phyloP scores from a whole-genome alignment of 2,888 invertebrate species.

The Eupithecia subfuscata region DNA sequence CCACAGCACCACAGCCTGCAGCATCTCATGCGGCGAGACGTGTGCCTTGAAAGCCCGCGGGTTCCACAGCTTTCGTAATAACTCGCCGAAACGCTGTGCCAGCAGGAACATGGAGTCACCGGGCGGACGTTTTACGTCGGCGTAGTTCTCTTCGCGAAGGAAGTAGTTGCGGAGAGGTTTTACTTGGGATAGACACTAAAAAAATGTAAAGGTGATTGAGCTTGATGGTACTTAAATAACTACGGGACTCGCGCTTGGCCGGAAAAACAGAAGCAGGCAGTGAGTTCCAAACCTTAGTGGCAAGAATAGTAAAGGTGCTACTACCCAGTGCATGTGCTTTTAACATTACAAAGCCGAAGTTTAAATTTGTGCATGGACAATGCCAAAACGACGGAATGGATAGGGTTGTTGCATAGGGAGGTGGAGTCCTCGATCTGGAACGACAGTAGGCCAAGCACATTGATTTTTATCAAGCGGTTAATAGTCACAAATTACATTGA shows the following conservation, averaged over 20 bases:
- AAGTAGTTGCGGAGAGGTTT: constrained; percentile 97
- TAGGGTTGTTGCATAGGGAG: not conserved
- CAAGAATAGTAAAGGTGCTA: no score
- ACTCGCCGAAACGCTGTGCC: constrained; percentile 96
- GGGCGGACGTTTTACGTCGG: constrained; percentile 94
- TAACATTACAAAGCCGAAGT: not conserved
- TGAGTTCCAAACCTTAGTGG: no score
- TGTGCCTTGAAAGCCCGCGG: constrained; percentile 99
- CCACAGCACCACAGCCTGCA: constrained; percentile 98
- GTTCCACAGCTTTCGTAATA: constrained; percentile 99
- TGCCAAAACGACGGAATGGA: not conserved
- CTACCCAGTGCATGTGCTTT: no score
- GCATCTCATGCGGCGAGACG: constrained; percentile 99
- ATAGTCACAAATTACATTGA: not conserved
- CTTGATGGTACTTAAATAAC: not conserved
- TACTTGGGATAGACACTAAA: constrained; percentile 96
- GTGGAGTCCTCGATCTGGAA: not conserved
- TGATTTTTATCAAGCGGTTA: not conserved
- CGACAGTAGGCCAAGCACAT: not conserved
- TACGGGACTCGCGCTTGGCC: no score
- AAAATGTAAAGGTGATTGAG: constrained; percentile 37
- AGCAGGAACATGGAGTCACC: constrained; percentile 97
- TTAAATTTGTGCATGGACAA: not conserved
- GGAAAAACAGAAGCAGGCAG: no score
- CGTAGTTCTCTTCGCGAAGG: constrained; percentile 96